A percentile compares a stretch with the other conserved stretches of the same genome.
phyloP scores from a whole-genome alignment of 2,888 invertebrate genomes.

The Zygothrica quintamaculata region DNA sequence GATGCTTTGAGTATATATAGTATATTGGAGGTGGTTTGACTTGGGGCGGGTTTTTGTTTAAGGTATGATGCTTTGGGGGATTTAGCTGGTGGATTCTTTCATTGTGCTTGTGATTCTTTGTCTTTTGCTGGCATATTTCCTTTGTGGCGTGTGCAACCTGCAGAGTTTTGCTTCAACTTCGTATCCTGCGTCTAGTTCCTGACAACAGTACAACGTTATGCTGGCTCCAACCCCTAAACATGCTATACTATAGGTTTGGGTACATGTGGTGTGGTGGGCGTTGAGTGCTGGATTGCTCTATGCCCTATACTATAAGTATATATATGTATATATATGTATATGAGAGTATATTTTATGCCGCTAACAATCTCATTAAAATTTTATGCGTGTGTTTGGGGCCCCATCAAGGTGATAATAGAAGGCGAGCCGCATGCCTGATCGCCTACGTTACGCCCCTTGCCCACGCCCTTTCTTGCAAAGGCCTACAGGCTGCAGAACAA shows the following conservation, averaged over 20 bases:
- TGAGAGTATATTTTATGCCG: slow-evolving; percentile 74
- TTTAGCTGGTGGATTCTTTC: slow-evolving; percentile 8
- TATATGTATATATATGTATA: slow-evolving; percentile 12
- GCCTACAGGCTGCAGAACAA: slow-evolving; percentile 29
- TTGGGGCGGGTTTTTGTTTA: too few relatives aligned
- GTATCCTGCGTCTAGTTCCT: slow-evolving; percentile 22
- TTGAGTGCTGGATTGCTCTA: slow-evolving; percentile 18
- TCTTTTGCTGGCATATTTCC: slow-evolving; percentile 52
- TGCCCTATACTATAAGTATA: slow-evolving; percentile 17
- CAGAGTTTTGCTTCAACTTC: slow-evolving; percentile 38
- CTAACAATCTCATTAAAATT: slow-evolving; percentile 80
- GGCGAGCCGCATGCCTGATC: slow-evolving; percentile 40
- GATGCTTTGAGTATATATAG: too few relatives aligned
- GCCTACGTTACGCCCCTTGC: slow-evolving; percentile 30
- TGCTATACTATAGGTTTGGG: neutral
- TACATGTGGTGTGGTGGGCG: neutral
- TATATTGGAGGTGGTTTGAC: neutral
- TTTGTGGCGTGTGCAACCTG: slow-evolving; percentile 49
- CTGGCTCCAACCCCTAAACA: slow-evolving; percentile 30
- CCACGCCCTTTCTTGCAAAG: too few relatives aligned
- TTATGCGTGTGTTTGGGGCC: slow-evolving; percentile 73
- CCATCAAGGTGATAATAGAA: slow-evolving; percentile 72
- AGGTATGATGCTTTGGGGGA: neutral
- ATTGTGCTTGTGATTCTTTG: slow-evolving; percentile 47
- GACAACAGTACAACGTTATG: slow-evolving; percentile 5